A percentile compares a stretch with the other conserved stretches of the same genome.
Evolutionary conservation across 2,113 vertebrate genomes (phyloP).

Genomic region (Macroglossus sobrinus): DNA sequence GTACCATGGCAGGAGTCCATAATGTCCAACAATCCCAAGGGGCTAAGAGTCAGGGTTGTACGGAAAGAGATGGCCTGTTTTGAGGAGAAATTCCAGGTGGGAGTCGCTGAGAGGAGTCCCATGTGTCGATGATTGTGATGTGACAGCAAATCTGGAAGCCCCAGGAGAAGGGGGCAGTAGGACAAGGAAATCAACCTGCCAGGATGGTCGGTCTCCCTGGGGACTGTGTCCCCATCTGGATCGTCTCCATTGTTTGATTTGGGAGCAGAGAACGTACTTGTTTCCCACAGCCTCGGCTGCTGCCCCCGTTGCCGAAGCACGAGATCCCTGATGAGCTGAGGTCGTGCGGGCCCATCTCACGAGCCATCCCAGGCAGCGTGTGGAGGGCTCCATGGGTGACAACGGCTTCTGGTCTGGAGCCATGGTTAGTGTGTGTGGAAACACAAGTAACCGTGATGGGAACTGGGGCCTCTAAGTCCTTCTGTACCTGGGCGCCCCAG

Average conservation of each 20-base stretch:
- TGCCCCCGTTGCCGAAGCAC: accelerated
- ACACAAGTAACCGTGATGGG: accelerated
- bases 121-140: accelerated
- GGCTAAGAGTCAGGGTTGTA: accelerated
- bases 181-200: not conserved
- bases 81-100: not conserved
- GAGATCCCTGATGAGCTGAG: not conserved
- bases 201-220: accelerated
- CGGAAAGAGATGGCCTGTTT: not conserved
- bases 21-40: not conserved
- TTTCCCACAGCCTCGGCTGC: not conserved
- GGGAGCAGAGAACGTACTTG: not conserved
- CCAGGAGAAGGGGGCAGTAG: accelerated
- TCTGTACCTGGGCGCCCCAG: not conserved
- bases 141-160: not conserved
- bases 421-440: not conserved
- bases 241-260: not conserved
- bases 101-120: not conserved
- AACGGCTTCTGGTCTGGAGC: not conserved
- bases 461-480: not conserved
- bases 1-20: not conserved
- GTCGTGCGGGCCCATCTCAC: not conserved
- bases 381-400: not conserved
- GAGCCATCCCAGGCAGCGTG: too few relatives aligned
- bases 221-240: not conserved